These are phyloP conservation scores for Zoroaster sp. DNA, from an alignment of 53 echinoderm and acorn worm species.

Conservation along the genomic window DNA sequence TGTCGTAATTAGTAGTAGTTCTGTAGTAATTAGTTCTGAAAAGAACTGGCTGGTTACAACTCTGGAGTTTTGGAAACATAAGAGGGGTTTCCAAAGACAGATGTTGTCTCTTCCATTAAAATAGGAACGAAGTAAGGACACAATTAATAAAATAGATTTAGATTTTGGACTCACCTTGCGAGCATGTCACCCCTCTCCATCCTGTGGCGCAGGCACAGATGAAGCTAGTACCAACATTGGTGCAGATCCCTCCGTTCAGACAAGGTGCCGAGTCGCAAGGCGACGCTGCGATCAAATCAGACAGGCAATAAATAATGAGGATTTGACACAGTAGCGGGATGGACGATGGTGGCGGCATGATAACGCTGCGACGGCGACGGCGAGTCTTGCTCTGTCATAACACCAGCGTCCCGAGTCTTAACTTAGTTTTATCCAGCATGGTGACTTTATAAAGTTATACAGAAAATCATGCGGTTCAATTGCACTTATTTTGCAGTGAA, in stretches of 20 bases:
- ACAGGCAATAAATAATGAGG: conserved; percentile 18
- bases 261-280: conserved; percentile 35
- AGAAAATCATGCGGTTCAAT: not conserved
- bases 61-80: too few relatives aligned
- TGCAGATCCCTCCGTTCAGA: conserved; percentile 4
- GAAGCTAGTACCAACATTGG: not conserved
- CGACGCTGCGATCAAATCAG: conserved; percentile 1
- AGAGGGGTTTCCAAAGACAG: too few relatives aligned
- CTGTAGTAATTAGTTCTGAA: too few relatives aligned
- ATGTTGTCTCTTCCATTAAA: too few relatives aligned
- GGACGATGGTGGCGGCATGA: not conserved
- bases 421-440: not conserved
- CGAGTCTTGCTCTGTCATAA: conserved; percentile 4
- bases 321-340: not conserved
- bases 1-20: too few relatives aligned
- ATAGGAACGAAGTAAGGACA: too few relatives aligned
- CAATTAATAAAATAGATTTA: not conserved
- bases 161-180: not conserved
- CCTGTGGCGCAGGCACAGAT: not conserved
- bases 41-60: too few relatives aligned
- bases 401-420: not conserved
- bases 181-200: conserved; percentile 11
- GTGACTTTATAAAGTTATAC: not conserved
- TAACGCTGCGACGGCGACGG: not conserved
- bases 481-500: not conserved